These are phyloP conservation scores for Drosophila obscura DNA, from an alignment of 1,140 invertebrate species.

Conservation along the genomic window DNA sequence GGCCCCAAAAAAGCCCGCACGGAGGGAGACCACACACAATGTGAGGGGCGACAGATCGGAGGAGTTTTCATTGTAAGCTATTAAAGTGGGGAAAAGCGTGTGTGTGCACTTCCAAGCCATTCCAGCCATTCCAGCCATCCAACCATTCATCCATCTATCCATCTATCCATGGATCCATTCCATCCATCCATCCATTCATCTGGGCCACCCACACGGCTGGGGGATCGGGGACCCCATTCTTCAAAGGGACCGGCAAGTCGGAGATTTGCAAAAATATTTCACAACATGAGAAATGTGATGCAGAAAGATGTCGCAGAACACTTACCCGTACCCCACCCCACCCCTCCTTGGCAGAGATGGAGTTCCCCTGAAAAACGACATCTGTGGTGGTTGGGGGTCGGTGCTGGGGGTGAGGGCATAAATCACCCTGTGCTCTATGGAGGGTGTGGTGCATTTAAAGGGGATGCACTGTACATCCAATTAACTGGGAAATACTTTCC, in stretches of 20 bases:
- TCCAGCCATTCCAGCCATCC: constrained; percentile 20
- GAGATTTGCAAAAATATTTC: constrained; percentile 80
- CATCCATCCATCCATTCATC: constrained; percentile 9
- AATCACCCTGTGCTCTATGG: constrained; percentile 35
- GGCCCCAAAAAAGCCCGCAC: constrained; percentile 36
- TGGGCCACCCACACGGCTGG: constrained; percentile 62
- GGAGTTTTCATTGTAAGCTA: constrained; percentile 70
- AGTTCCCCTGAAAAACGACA: constrained; percentile 33
- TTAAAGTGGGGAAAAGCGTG: constrained; percentile 49
- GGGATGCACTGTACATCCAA: constrained; percentile 38
- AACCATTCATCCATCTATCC: constrained; percentile 19
- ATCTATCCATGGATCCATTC: constrained; percentile 10
- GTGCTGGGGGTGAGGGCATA: constrained; percentile 22
- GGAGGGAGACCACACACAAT: constrained; percentile 26
- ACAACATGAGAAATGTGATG: constrained; percentile 74
- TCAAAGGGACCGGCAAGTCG: constrained; percentile 60
- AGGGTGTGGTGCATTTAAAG: constrained; percentile 23
- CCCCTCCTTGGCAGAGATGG: neutral
- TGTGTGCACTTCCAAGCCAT: constrained; percentile 31
- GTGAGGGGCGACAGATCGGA: constrained; percentile 14
- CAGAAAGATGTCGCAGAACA: constrained; percentile 75
- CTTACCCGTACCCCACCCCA: constrained; percentile 37
- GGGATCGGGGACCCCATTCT: constrained; percentile 7
- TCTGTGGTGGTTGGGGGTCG: neutral
- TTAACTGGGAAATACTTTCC: constrained; percentile 38